phyloP scores from a whole-genome alignment of 1,140 invertebrate species.

The Mylabris phalerata region DNA sequence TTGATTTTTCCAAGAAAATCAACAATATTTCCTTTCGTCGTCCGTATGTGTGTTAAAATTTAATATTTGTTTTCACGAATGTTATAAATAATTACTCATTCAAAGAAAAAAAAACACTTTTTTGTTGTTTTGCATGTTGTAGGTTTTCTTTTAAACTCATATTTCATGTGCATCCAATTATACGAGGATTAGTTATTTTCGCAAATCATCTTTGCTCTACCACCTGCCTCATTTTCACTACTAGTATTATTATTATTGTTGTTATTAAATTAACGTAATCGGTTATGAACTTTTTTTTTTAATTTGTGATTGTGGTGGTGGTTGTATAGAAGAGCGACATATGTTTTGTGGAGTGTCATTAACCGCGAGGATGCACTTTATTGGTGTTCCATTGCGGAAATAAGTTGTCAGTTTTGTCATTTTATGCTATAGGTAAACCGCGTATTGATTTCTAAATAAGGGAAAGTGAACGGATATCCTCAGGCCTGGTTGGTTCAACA shows the following conservation, averaged over 20 bases:
- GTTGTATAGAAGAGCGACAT: neutral
- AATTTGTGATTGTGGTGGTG: conserved; percentile 1
- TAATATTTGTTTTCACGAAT: too few relatives aligned
- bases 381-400: conserved; percentile 6
- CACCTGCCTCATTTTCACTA: too few relatives aligned
- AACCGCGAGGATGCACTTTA: conserved; percentile 11
- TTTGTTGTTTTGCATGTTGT: too few relatives aligned
- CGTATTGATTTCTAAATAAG: conserved; percentile 36
- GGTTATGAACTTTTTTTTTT: conserved; percentile 1
- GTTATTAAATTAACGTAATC: conserved; percentile 15
- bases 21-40: too few relatives aligned
- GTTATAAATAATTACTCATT: too few relatives aligned
- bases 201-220: too few relatives aligned
- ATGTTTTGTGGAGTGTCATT: neutral
- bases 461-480: conserved; percentile 38
- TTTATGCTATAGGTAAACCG: conserved; percentile 17
- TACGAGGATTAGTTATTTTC: too few relatives aligned
- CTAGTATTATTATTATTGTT: neutral
- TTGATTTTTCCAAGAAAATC: too few relatives aligned
- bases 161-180: too few relatives aligned
- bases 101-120: too few relatives aligned
- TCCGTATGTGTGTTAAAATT: too few relatives aligned
- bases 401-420: conserved; percentile 2
- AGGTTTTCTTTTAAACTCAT: too few relatives aligned
- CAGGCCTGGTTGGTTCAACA: conserved; percentile 15